Evolutionary conservation across 2,797 vertebrate species (phyloP), one percentile per base, ranked within the genome.

Genomic region (Cossypha caffra): DNA sequence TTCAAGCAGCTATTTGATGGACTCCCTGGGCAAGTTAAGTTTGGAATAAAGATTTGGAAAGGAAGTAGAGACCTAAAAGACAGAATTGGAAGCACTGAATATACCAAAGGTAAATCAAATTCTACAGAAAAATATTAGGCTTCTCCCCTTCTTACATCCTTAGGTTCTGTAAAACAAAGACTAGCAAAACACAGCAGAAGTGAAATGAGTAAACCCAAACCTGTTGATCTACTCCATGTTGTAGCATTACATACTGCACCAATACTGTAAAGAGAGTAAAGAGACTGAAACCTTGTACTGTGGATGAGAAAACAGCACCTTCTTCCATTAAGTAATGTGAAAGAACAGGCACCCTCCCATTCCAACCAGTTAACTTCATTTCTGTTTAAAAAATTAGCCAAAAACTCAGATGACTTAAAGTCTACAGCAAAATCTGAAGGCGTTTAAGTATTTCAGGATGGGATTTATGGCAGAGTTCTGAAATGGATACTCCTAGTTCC

Each of bases 401-500:
- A 80, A 35, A 92, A 66, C 88, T 47, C 5, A 55, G 54, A 69
- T 86, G 55, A 93, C 88, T 91, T 89, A 4, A 93, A 94, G 91
- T 91, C 87, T 71, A 79, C 78, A 93, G 93, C 80, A 96, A 94
- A 97, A 86, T 84, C 86, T 11, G 84, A 87, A 95, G 90, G 88
- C 71, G 55, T 93, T 93, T 88, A 97, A 98, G 95, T 87, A 86
- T 76, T 97, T 95, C 91, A 95, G 91, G 94, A 96, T 95, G 97
- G 94, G 92, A 94, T 96, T 96, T 83, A 87, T 94, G 79, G 83
- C 95, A 84, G 55, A 69, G 72, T 40, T 86, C 87, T 97, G 95
- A 95, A 93, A 96, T 88, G 97, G 96, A 97, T 97, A 96, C 96
- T 96, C 97, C 93, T 95, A 95, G 91, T 97, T 97, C 98, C 97